Conservation (phyloP, 2,113 vertebrate genomes). For the Plectropomus leopardus region DNA sequence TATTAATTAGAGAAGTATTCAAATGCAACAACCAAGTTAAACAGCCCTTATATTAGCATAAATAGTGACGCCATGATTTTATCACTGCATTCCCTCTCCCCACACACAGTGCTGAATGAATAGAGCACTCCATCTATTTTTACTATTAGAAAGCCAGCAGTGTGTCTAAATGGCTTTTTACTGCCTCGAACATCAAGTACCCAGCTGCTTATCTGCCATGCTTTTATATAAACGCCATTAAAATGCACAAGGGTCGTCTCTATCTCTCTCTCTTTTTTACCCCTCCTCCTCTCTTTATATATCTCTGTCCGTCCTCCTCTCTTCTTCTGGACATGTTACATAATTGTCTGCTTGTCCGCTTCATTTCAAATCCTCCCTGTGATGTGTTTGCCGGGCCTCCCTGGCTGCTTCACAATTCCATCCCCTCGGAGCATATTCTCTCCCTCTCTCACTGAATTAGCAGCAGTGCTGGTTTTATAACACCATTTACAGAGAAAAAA, state of each 20-base stretch:
- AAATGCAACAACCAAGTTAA: slow-evolving; percentile 27
- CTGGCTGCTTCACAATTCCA: slow-evolving; percentile 68
- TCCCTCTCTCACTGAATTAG: slow-evolving; percentile 63
- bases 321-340: slow-evolving; percentile 76
- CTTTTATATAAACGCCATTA: slow-evolving; percentile 79
- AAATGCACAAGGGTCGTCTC: slow-evolving; percentile 66
- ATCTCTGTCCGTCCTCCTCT: slow-evolving; percentile 52
- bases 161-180: slow-evolving; percentile 71
- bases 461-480: slow-evolving; percentile 74
- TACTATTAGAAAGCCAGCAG: slow-evolving; percentile 41
- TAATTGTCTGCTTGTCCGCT: slow-evolving; percentile 82
- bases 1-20: slow-evolving; percentile 30
- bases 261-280: slow-evolving; percentile 10
- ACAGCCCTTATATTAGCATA: background rate
- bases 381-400: slow-evolving; percentile 70
- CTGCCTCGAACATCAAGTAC: slow-evolving; percentile 66
- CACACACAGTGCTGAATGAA: slow-evolving; percentile 31
- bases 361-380: slow-evolving; percentile 80
- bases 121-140: slow-evolving; percentile 50
- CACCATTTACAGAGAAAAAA: slow-evolving; percentile 57
- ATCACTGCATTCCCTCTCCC: slow-evolving; percentile 8
- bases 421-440: slow-evolving; percentile 67
- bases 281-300: slow-evolving; percentile 21
- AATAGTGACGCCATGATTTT: slow-evolving; percentile 28
- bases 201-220: slow-evolving; percentile 73